Base-by-base conservation (phyloP, 2,888 invertebrate genomes). In the Drosophila formosana region DNA sequence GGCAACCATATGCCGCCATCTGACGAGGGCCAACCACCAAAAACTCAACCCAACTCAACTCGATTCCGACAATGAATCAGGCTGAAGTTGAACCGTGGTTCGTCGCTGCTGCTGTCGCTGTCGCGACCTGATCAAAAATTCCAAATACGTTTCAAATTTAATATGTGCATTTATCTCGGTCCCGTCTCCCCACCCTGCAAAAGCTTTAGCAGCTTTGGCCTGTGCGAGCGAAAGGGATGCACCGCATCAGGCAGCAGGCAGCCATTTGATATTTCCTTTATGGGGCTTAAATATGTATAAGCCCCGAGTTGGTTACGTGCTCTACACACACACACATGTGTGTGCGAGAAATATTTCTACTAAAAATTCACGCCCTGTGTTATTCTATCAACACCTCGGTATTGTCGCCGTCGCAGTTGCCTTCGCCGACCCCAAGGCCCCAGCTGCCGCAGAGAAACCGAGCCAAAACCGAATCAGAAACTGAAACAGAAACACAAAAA, bases 121-220 rank as follows among this genome's bases (percentile, higher is more conserved):
- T 61, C 58, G 66, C 72, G 53, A 28, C 58, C 87, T 90, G 78
- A 90, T 90, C 90, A 89, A 89, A 89, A 87, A 90, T 90, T 89
- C 90, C 67, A 78, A 80, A 85, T 89, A 80, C 90, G 89, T 90
- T 89, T 88, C 89, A 88, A 89, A 89, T 89, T 89, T 90, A 90
- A 88, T 89, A 82, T 89, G 78, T 80, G 77, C 76, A 78, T 88
- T 79, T 85, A 85, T 74, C 82, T 74, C 69, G 41, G 37, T 13
- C 47, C 6, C 32, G 11, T 32, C n/a, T 7, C 3, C 26, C 2
- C 26, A 2, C 25, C 25, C 45, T 37, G 34, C 32, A 32, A 32
- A 32, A 32, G 32, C 32, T 32, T 32, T 7, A 37, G n/a, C 18
- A 32, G 32, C 39, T 13, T 51, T 41, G 32, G 28, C 34, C 28